Evolutionary conservation across 2,113 vertebrate genomes (phyloP).

Genomic region (Edolisoma coerulescens): DNA sequence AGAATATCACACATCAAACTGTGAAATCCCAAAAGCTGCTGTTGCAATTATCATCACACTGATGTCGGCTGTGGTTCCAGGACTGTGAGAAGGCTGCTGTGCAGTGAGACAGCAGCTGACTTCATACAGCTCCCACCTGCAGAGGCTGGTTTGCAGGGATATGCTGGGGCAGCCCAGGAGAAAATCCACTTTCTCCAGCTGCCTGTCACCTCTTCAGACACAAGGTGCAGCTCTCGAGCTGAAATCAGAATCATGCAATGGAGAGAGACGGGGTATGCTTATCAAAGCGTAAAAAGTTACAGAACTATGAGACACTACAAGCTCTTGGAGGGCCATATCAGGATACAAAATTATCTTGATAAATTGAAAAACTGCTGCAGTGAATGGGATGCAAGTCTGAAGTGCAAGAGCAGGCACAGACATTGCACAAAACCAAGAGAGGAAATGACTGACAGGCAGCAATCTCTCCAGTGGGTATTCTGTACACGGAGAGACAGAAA

Average conservation of each 20-base stretch:
- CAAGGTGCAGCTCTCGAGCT: not conserved
- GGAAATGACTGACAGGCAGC: not conserved
- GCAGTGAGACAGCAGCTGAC: not conserved
- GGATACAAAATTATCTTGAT: not conserved
- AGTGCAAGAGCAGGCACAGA: not conserved
- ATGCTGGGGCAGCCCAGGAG: not conserved
- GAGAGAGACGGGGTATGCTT: not conserved
- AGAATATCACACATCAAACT: not conserved
- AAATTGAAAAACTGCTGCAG: not conserved
- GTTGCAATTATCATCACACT: not conserved
- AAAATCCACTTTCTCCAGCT: not conserved
- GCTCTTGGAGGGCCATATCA: not conserved
- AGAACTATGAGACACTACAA: not conserved
- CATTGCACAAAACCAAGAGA: not conserved
- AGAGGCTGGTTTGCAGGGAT: not conserved
- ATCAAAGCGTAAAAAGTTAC: not conserved
- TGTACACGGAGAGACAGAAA: not conserved
- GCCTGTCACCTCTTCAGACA: not conserved
- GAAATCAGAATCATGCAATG: not conserved
- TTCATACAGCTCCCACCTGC: not conserved
- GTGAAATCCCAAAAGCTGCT: not conserved
- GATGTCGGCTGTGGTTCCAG: fast-evolving
- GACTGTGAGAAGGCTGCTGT: not conserved
- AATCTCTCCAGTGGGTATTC: not conserved
- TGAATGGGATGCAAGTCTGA: fast-evolving